Conservation (phyloP, 1,140 invertebrate genomes). For the Apis laboriosa region DNA sequence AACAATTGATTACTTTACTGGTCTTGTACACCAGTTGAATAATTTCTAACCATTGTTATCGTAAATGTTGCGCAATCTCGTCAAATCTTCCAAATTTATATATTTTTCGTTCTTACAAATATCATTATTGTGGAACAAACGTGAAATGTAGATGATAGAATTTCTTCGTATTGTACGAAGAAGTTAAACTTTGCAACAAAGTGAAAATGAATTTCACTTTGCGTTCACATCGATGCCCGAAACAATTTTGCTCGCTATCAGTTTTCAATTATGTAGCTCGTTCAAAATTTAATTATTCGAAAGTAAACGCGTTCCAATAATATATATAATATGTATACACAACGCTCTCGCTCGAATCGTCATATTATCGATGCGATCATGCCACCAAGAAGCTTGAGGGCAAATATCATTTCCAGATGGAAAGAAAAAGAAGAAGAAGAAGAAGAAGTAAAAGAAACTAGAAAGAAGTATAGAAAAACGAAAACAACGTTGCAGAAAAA, state of each 20-base stretch:
- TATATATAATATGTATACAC: not conserved
- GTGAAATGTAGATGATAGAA: no score
- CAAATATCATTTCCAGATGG: no score
- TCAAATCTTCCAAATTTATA: no score
- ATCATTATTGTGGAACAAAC: no score
- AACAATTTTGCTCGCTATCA: no score
- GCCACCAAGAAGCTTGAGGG: no score
- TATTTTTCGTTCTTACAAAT: no score
- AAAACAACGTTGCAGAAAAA: not conserved
- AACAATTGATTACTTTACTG: constrained; percentile 17
- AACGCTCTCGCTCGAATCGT: not conserved
- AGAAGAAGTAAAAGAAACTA: not conserved
- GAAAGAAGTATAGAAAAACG: no score
- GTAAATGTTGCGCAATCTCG: not conserved
- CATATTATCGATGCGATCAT: not conserved
- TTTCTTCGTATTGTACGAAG: no score
- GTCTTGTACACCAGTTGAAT: not conserved
- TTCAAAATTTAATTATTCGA: not conserved
- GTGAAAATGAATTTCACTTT: no score
- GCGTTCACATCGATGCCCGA: no score
- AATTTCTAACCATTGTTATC: constrained; percentile 3
- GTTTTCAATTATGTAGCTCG: not conserved
- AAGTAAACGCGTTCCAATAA: not conserved
- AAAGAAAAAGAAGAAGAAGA: not conserved
- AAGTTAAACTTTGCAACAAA: no score